These are phyloP conservation scores for Miltochrista miniata DNA, from an alignment of 2,888 invertebrate species.

Conservation along the genomic window DNA sequence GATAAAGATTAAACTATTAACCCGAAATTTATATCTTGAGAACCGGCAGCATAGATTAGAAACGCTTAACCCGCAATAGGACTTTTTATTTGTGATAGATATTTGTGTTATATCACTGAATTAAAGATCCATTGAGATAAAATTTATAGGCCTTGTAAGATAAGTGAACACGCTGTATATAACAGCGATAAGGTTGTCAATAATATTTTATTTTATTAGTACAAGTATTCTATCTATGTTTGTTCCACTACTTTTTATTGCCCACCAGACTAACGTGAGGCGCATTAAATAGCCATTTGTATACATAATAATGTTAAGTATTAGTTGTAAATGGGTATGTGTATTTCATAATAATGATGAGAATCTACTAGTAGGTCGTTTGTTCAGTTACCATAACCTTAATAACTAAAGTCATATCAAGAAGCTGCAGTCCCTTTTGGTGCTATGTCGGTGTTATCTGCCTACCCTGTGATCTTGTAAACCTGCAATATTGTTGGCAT, in stretches of 20 bases:
- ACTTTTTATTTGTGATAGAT: neutral
- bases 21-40: no score
- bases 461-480: no score
- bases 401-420: no score
- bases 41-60: no score
- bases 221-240: conserved; percentile 62
- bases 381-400: no score
- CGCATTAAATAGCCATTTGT: conserved; percentile 30
- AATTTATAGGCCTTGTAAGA: conserved; percentile 38
- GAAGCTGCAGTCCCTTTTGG: no score
- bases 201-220: conserved; percentile 43
- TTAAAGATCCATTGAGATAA: conserved; percentile 38
- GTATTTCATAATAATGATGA: conserved; percentile 12
- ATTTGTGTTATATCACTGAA: neutral
- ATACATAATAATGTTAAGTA: conserved; percentile 27
- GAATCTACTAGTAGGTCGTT: neutral
- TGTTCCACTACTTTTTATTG: conserved; percentile 53
- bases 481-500: no score
- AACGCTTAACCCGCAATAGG: no score
- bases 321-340: conserved; percentile 9
- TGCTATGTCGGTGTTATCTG: no score
- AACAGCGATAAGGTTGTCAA: neutral
- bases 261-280: conserved; percentile 30
- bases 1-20: no score
- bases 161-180: conserved; percentile 12